Conservation (phyloP, 2,888 invertebrate species). For the Drosophila niveifrons region DNA sequence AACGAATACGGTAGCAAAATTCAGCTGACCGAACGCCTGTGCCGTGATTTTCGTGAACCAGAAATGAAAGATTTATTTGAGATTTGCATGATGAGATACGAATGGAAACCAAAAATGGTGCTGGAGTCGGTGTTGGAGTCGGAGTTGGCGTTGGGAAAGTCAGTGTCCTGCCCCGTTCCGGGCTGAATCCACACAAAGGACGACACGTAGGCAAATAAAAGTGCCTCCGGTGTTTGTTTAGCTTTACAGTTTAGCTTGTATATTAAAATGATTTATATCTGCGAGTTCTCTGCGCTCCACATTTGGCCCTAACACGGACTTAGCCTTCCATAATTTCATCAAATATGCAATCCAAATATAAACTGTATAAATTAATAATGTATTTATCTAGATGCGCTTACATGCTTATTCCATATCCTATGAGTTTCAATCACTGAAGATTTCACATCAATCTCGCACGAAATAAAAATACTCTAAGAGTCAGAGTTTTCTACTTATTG, state of each 20-base stretch:
- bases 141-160: neutral
- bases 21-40: constrained; percentile 35
- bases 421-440: neutral
- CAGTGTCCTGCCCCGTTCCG: neutral
- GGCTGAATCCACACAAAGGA: constrained; percentile 42
- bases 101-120: constrained; percentile 2
- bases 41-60: constrained; percentile 77
- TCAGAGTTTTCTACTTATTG: no score
- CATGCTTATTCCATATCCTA: neutral
- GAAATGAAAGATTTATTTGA: constrained; percentile 76
- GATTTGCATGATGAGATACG: constrained; percentile 77
- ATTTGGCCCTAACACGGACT: constrained; percentile 7
- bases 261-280: constrained; percentile 74
- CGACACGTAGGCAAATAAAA: constrained; percentile 80
- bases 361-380: constrained; percentile 17
- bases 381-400: neutral
- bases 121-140: neutral
- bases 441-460: neutral
- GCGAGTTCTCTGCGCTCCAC: constrained; percentile 25
- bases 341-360: constrained; percentile 54
- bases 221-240: constrained; percentile 56
- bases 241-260: constrained; percentile 46
- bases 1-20: constrained; percentile 18
- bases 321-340: constrained; percentile 56
- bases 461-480: neutral